A percentile compares a stretch with the other conserved stretches of the same genome.
Conservation (phyloP, 2,797 vertebrate species). For the Echiichthys vipera region DNA sequence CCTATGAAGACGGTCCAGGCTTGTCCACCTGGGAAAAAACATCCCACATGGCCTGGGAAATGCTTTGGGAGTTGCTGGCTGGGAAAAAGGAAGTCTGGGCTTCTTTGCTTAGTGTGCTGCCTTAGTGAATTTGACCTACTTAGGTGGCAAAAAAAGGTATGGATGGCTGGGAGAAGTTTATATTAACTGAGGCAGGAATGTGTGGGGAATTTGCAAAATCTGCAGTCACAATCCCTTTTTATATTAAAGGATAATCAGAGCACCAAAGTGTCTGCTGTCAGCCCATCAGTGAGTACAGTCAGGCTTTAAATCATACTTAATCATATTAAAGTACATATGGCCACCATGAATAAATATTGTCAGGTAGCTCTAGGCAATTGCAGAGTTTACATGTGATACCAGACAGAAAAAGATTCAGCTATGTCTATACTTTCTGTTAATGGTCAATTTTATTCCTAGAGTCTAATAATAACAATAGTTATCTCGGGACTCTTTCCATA, state of each 20-base stretch:
- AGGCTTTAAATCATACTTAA: background rate
- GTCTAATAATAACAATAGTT: no score
- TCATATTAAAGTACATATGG: background rate
- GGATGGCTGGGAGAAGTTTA: background rate
- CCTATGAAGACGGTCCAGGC: background rate
- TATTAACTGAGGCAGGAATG: background rate
- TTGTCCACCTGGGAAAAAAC: constrained; percentile 4
- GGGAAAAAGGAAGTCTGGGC: background rate
- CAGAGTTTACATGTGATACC: background rate
- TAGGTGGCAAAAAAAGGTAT: background rate
- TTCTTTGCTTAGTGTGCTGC: background rate
- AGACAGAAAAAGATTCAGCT: background rate
- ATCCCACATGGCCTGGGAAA: background rate
- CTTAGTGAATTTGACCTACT: constrained; percentile 12
- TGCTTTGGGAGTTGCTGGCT: background rate
- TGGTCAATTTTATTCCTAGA: no score
- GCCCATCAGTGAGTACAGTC: background rate
- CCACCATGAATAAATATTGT: background rate
- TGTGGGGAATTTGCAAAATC: constrained; percentile 2
- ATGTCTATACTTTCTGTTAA: background rate
- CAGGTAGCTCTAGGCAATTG: background rate
- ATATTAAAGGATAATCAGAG: constrained; percentile 11
- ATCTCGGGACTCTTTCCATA: no score
- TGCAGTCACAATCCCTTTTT: constrained; percentile 6
- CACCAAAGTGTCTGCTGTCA: background rate